Conservation (phyloP, 2,113 vertebrate species). For the Solenodon paradoxus region DNA sequence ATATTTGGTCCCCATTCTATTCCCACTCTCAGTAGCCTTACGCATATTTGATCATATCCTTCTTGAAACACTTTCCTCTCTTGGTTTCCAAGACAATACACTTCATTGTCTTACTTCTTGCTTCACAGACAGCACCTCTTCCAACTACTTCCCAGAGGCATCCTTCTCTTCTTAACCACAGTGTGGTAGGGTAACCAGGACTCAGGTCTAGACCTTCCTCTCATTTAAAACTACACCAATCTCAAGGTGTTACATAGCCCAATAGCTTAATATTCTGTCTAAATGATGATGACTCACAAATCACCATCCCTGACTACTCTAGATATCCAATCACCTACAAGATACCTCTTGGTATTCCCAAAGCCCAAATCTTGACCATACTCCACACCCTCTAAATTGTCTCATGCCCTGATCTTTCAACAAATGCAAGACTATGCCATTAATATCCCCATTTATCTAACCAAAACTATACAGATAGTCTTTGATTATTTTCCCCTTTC, state of each 20-base stretch:
- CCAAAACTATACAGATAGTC: neutral
- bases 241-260: neutral
- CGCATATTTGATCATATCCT: neutral
- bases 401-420: neutral
- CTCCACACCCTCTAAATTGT: neutral
- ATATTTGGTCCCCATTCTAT: neutral
- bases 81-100: neutral
- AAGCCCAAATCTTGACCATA: neutral
- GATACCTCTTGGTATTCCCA: neutral
- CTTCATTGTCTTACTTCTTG: neutral
- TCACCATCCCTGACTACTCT: neutral
- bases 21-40: neutral
- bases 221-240: neutral
- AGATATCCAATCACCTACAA: neutral
- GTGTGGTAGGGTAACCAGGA: neutral
- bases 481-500: neutral
- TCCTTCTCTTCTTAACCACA: neutral
- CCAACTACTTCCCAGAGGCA: neutral
- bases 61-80: neutral
- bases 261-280: neutral
- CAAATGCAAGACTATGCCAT: neutral
- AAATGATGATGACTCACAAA: neutral
- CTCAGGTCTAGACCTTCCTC: neutral
- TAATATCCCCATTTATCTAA: neutral
- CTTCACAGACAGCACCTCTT: neutral